Base-by-base conservation (phyloP, 2,888 invertebrate genomes). In the Oligia fasciuncula region DNA sequence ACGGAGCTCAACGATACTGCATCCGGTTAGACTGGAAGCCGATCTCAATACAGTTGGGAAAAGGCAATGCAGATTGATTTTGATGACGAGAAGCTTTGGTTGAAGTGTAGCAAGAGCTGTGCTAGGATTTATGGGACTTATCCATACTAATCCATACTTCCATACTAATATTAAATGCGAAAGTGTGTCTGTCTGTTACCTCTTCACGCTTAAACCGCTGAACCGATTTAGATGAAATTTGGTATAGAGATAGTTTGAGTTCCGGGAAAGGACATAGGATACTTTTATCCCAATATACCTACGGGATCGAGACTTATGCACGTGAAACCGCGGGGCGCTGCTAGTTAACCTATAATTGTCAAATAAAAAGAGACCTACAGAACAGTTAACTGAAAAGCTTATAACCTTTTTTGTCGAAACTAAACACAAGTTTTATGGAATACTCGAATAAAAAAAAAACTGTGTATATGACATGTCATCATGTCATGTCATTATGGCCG, bases 401-500 rank as follows among this genome's bases (percentile, higher is more conserved):
- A 4, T 29, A 40, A 62, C 57, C 51, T 60, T 49, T 67, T 71
- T 49, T 29, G 23, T 43, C 19, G 0, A 60, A 51, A 51, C 5
- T 46, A 1, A 19, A 17, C 11, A 35, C 0, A 11, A 43, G 3
- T 13, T 60, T 23, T 11, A 29, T 0, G 8, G 2, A 23, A 40
- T 17, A 54, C 3, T 0, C 1, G 1, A 46, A 6, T 62, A 60
- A 66, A 81, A 80, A 80, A 80, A 60, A 83, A 57, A 19, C 14
- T 63, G 17, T 40, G 0, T 35, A 23, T 35, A 13, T 14, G n/a
- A 4, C 40, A 29, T 29, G 40, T 40, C 5, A 40, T 35, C 35
- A 40, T 40, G 40, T 66, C 66, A 46, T 35, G 65, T 77, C 82
- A 77, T 11, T n/a, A 63, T 63, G 72, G 60, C 70, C 35, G 54